These are phyloP conservation scores for Aquatica leii DNA, from an alignment of 2,888 invertebrate genomes.

Conservation along the genomic window DNA sequence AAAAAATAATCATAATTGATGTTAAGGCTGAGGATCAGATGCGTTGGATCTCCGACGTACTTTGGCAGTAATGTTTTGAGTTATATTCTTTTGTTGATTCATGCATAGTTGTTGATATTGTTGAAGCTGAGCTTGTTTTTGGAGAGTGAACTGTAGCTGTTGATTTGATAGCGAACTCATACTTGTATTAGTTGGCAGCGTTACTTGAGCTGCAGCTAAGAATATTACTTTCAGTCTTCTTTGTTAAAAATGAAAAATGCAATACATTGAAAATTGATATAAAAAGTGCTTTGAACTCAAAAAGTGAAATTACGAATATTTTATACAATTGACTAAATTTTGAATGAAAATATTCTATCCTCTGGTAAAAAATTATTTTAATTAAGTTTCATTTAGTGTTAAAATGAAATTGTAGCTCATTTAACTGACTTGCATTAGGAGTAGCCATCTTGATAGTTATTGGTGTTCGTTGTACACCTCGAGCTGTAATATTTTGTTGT, in stretches of 20 bases:
- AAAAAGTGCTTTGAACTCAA: slow-evolving; percentile 17
- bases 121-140: slow-evolving; percentile 57
- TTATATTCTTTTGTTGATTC: slow-evolving; percentile 50
- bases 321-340: slow-evolving; percentile 15
- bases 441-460: slow-evolving; percentile 60
- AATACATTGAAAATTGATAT: slow-evolving; percentile 14
- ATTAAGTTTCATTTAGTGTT: slow-evolving; percentile 40
- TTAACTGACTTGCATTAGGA: slow-evolving; percentile 60
- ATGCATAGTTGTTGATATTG: slow-evolving; percentile 57
- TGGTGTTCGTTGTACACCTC: slow-evolving; percentile 57
- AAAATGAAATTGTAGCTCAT: slow-evolving; percentile 57
- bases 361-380: slow-evolving; percentile 5
- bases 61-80: slow-evolving; percentile 52
- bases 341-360: slow-evolving; percentile 12
- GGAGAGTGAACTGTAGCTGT: slow-evolving; percentile 47
- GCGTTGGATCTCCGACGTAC: slow-evolving; percentile 56
- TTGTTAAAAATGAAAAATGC: slow-evolving; percentile 21
- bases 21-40: slow-evolving; percentile 56
- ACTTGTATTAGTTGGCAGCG: slow-evolving; percentile 48
- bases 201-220: slow-evolving; percentile 52
- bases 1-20: slow-evolving; percentile 29
- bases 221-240: slow-evolving; percentile 44
- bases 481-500: slow-evolving; percentile 50
- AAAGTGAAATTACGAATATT: neutral
- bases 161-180: slow-evolving; percentile 48